Base-by-base conservation (phyloP, 1,140 invertebrate species). In the Plutomurus gul region DNA sequence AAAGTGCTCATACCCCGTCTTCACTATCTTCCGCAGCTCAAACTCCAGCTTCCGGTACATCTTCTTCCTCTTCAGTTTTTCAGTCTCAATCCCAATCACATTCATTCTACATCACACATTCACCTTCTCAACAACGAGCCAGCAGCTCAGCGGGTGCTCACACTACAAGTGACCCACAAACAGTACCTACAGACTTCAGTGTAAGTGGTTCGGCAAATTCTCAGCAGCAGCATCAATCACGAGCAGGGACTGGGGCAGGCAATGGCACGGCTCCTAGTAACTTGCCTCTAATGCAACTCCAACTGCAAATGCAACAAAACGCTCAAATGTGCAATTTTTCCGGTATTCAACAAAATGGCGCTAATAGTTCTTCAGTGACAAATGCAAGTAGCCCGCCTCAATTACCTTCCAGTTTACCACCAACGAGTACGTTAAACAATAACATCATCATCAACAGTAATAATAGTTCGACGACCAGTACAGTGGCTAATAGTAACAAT, bases 301-400 rank as follows among this genome's bases (percentile, higher is more conserved):
- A 85, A 73, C 84, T 84, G 16, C 85, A 85, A 43, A 84, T 85
- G 39, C 84, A 85, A 75, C 87, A 39, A 79, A 82, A 65, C 74
- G 77, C 71, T 77, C 51, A 37, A 78, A 80, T 75, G 81, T 83
- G 71, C 43, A 73, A 30, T 82, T 81, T 51, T 60, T 82, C 33
- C 56, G 56, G 56, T 65, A 65, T 65, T 65, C 56, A 65, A 65
- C 56, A 65, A 65, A 65, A 30, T 65, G 56, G 56, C 56, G 25
- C 56, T 65, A 65, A 43, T n/a, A 43, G n/a, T 43, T 46, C 73
- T 30, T 75, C 40, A 47, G 30, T 36, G 30, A 40, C 73, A 75
- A 47, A 75, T 36, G 30, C 36, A 75, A 33, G 76, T 4, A 74
- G 13, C 25, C 40, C 72, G 7, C 81, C 73, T 36, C 56, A 49